A percentile compares a stretch with the other conserved stretches of the same genome.
Conservation (phyloP, 2,888 invertebrate species). For the Deilephila porcellus region DNA sequence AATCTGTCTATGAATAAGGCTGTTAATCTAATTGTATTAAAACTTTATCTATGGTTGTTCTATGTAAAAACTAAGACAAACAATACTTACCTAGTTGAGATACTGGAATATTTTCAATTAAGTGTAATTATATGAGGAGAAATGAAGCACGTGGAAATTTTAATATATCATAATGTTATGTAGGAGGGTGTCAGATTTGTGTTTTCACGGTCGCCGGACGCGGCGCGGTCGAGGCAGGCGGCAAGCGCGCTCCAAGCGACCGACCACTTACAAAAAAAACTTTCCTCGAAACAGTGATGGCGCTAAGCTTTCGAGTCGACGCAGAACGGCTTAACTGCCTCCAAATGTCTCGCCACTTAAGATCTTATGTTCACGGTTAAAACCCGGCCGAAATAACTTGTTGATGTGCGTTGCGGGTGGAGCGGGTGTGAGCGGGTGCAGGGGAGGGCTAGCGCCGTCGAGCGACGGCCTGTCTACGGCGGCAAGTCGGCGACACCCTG, state of each 20-base stretch:
- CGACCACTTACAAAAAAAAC: conserved; percentile 78
- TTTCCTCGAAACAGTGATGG: conserved; percentile 83
- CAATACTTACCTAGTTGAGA: not conserved
- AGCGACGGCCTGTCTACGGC: conserved; percentile 92
- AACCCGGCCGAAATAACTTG: conserved; percentile 82
- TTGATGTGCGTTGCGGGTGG: conserved; percentile 79
- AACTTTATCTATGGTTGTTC: too few relatives aligned
- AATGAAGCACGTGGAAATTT: conserved; percentile 1
- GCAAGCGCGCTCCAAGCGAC: conserved; percentile 72
- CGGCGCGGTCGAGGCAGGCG: conserved; percentile 70
- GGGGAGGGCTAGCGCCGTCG: conserved; percentile 79
- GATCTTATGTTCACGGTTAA: conserved; percentile 67
- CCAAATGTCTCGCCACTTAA: conserved; percentile 55
- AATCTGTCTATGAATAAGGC: too few relatives aligned
- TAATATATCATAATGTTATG: conserved; percentile 10
- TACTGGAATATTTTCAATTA: not conserved
- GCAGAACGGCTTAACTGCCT: conserved; percentile 65
- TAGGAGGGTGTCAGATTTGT: conserved; percentile 54
- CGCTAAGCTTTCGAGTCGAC: conserved; percentile 67
- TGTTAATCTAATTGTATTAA: too few relatives aligned
- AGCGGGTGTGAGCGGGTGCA: conserved; percentile 67
- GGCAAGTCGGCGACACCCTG: conserved; percentile 96
- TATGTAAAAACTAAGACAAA: not conserved
- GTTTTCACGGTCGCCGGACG: conserved; percentile 80
- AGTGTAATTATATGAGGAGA: not conserved